phyloP scores from a whole-genome alignment of 92 coral and sea anemone species.

The Zoanthus sociatus region DNA sequence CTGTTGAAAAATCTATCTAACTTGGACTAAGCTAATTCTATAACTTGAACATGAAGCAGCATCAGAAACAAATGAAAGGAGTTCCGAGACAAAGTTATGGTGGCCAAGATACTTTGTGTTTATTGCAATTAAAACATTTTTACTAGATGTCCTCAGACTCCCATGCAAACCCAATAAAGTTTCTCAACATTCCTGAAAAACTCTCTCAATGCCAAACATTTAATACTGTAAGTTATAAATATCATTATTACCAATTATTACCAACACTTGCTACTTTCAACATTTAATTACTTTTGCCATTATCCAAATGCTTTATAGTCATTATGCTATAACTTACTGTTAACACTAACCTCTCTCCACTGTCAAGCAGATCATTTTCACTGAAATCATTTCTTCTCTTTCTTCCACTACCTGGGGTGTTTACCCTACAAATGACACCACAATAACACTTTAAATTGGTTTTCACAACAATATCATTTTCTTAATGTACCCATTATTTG shows the following conservation, averaged over 20 bases:
- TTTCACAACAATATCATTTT: not conserved
- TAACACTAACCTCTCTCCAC: slow-evolving; percentile 86
- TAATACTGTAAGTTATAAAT: too few species aligned
- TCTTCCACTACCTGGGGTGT: slow-evolving; percentile 89
- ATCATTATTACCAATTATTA: too few species aligned
- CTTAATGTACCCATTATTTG: not conserved
- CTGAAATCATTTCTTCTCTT: slow-evolving; percentile 92
- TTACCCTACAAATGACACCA: slow-evolving; percentile 57
- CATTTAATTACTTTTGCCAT: too few species aligned
- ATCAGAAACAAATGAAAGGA: slow-evolving; percentile 14
- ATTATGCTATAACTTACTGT: not conserved
- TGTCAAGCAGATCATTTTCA: slow-evolving; percentile 86
- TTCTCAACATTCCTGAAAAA: not conserved
- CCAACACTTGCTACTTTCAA: too few species aligned
- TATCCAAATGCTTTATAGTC: too few species aligned
- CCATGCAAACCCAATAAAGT: not conserved
- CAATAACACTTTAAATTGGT: not conserved
- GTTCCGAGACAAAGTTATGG: slow-evolving; percentile 43
- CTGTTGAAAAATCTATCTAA: not conserved
- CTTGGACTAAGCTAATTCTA: slow-evolving; percentile 43
- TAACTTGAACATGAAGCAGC: slow-evolving; percentile 61
- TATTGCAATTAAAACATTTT: not conserved
- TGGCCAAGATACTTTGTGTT: not conserved
- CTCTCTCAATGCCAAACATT: too few species aligned
- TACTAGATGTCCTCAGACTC: not conserved